Evolutionary conservation across 2,113 vertebrate species (phyloP).

Genomic region (Naja naja): DNA sequence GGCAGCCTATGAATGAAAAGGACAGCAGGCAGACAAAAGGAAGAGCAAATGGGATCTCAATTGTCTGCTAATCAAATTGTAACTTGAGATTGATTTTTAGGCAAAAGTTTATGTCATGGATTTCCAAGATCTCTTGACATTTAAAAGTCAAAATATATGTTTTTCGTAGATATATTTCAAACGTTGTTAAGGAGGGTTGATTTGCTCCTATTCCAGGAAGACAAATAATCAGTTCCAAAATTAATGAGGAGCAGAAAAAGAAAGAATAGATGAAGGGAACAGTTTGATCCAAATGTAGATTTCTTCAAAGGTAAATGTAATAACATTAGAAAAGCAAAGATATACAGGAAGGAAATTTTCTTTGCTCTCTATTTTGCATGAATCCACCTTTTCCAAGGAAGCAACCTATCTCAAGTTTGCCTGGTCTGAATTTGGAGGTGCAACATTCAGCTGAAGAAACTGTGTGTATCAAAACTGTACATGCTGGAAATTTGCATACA

Average conservation of each 20-base stretch:
- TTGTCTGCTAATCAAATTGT: constrained; percentile 94
- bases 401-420: background rate
- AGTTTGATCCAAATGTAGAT: background rate
- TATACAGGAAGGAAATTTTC: background rate
- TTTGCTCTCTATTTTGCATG: background rate
- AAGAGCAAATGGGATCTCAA: constrained; percentile 93
- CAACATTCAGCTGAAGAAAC: background rate
- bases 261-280: background rate
- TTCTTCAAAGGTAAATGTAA: background rate
- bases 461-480: background rate
- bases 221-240: background rate
- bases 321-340: background rate
- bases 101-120: constrained; percentile 84
- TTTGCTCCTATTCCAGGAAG: background rate
- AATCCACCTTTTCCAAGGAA: background rate
- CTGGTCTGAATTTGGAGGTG: background rate
- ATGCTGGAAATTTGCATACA: background rate
- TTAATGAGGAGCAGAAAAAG: background rate
- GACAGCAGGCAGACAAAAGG: constrained; percentile 90
- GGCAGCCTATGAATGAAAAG: constrained; percentile 96
- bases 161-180: constrained; percentile 56
- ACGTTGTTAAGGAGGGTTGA: background rate
- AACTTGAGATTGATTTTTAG: constrained; percentile 88
- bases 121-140: constrained; percentile 82
- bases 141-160: constrained; percentile 79